Evolutionary conservation across 2,113 vertebrate species (phyloP).

Genomic region (Elgaria multicarinata): DNA sequence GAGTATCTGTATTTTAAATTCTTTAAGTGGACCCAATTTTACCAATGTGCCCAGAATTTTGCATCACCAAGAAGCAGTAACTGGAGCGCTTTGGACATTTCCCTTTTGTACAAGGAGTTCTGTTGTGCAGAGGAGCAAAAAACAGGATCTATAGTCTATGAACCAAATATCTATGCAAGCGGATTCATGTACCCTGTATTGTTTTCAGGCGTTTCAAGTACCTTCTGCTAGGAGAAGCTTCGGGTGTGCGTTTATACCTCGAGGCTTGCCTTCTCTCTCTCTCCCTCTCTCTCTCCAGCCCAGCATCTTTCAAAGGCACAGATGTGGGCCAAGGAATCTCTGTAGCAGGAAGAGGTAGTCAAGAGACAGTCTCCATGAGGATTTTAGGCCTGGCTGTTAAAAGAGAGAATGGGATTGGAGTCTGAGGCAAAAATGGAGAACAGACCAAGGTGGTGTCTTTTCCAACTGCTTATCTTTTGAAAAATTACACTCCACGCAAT

Average conservation of each 20-base stretch:
- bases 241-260: neutral
- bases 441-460: neutral
- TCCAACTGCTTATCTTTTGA: too few species aligned
- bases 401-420: neutral
- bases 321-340: neutral
- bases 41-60: neutral
- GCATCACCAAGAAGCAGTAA: neutral
- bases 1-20: neutral
- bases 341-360: neutral
- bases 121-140: neutral
- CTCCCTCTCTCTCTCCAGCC: too few species aligned
- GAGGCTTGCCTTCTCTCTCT: neutral
- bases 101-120: neutral
- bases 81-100: neutral
- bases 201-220: neutral
- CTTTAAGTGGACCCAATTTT: neutral
- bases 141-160: neutral
- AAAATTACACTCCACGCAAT: too few species aligned
- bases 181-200: neutral
- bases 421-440: neutral
- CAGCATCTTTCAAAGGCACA: neutral
- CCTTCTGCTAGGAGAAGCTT: too few species aligned
- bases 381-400: neutral
- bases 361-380: neutral
- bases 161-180: neutral